phyloP scores from a whole-genome alignment of 1,140 invertebrate species.

The Hycleus cichorii region DNA sequence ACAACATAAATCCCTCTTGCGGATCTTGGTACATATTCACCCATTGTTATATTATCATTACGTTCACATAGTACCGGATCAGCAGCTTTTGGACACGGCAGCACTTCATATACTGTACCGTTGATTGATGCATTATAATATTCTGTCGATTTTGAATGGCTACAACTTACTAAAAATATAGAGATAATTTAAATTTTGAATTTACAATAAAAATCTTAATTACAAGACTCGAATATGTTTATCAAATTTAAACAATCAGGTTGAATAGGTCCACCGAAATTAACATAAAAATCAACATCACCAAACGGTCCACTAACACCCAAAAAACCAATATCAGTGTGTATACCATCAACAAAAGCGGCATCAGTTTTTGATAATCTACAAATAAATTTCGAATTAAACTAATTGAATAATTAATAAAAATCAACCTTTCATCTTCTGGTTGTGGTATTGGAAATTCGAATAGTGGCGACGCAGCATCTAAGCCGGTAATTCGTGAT shows the following conservation, averaged over 20 bases:
- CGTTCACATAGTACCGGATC: background rate
- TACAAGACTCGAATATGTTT: constrained; percentile 19
- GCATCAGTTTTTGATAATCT: constrained; percentile 56
- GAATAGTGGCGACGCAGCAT: constrained; percentile 53
- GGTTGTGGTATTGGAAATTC: constrained; percentile 3
- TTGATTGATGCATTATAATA: constrained; percentile 13
- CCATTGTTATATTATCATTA: background rate
- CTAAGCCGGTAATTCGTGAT: constrained; percentile 58
- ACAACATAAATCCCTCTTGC: background rate
- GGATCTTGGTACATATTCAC: background rate
- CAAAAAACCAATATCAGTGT: constrained; percentile 73
- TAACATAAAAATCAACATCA: constrained; percentile 82
- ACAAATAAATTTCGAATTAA: too few species aligned
- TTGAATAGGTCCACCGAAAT: constrained; percentile 66
- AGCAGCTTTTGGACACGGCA: too few species aligned
- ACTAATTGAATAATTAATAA: too few species aligned
- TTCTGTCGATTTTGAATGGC: constrained; percentile 16
- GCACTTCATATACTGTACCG: background rate
- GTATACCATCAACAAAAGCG: constrained; percentile 82
- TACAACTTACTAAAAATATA: constrained; percentile 21
- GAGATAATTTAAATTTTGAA: background rate
- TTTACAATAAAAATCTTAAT: constrained; percentile 1
- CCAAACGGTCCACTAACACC: constrained; percentile 65
- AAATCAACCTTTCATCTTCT: too few species aligned
- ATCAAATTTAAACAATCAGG: constrained; percentile 59